phyloP scores from a whole-genome alignment of 2,113 vertebrate genomes.

The Melanerpes aurifrons region DNA sequence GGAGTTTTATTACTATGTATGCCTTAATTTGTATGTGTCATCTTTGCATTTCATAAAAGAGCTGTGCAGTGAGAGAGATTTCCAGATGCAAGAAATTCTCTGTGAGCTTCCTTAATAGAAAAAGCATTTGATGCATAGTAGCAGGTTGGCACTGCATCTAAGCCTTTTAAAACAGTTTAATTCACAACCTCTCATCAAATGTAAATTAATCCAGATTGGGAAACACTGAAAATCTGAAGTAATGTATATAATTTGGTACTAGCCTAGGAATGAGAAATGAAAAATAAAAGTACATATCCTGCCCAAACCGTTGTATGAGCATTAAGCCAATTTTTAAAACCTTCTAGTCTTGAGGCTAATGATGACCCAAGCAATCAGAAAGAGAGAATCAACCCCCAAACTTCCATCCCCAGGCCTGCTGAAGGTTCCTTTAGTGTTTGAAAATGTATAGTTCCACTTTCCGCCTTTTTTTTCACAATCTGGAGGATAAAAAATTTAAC shows the following conservation, averaged over 20 bases:
- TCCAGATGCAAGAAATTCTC: constrained; percentile 21
- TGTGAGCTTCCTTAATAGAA: constrained; percentile 42
- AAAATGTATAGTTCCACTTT: neutral
- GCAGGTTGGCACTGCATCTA: constrained; percentile 52
- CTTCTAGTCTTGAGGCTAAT: neutral
- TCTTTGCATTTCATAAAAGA: neutral
- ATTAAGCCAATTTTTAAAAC: neutral
- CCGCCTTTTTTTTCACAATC: neutral
- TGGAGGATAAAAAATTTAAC: neutral
- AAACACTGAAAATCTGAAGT: constrained; percentile 45
- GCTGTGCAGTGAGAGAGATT: neutral
- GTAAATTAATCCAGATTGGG: constrained; percentile 70
- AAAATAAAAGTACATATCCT: neutral
- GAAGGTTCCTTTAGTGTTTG: neutral
- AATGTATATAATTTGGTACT: constrained; percentile 26
- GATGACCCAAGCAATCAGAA: neutral
- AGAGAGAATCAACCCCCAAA: neutral
- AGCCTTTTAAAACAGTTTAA: constrained; percentile 66
- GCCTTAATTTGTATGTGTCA: neutral
- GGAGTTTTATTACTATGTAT: neutral
- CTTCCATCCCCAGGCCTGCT: neutral
- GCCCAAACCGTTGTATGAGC: neutral
- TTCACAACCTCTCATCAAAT: constrained; percentile 62
- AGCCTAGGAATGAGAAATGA: neutral
- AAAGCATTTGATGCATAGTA: constrained; percentile 47